Evolutionary conservation across 2,113 vertebrate species (phyloP).

Genomic region (Paedocypris sp.): DNA sequence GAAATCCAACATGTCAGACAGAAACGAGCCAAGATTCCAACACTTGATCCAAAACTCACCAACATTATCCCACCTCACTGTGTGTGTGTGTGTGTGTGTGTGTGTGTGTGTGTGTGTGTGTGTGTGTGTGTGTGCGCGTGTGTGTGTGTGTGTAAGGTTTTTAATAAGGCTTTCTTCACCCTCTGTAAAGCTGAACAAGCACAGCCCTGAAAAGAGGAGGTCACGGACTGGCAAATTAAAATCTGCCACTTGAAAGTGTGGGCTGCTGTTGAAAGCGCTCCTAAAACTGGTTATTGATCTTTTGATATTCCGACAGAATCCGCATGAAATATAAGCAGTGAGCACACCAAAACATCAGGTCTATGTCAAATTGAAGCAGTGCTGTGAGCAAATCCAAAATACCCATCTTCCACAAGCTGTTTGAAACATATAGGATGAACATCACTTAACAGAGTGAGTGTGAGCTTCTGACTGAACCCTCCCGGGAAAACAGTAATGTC

Average conservation of each 20-base stretch:
- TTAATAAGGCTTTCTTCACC: slow-evolving; percentile 35
- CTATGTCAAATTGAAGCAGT: not conserved
- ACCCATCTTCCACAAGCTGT: too few relatives aligned
- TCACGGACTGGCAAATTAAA: not conserved
- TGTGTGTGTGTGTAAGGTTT: slow-evolving; percentile 47
- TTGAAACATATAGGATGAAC: not conserved
- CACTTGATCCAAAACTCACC: too few relatives aligned
- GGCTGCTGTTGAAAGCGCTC: not conserved
- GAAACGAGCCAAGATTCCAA: too few relatives aligned
- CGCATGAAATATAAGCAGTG: too few relatives aligned
- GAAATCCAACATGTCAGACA: too few relatives aligned
- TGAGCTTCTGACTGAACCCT: slow-evolving; percentile 1
- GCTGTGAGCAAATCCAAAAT: too few relatives aligned
- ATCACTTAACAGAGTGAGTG: slow-evolving; percentile 5
- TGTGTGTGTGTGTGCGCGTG: too few relatives aligned
- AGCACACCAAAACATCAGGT: not conserved
- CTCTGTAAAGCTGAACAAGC: slow-evolving; percentile 10
- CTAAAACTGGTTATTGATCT: not conserved
- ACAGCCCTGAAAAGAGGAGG: not conserved
- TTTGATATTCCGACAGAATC: not conserved
- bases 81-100: too few relatives aligned
- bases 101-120: too few relatives aligned
- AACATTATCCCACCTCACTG: too few relatives aligned
- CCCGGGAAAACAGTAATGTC: slow-evolving; percentile 4
- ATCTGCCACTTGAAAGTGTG: not conserved